A percentile compares a stretch with the other conserved stretches of the same genome.
Evolutionary conservation across 1,140 invertebrate genomes (phyloP).

Genomic region (Trialeurodes vaporariorum): DNA sequence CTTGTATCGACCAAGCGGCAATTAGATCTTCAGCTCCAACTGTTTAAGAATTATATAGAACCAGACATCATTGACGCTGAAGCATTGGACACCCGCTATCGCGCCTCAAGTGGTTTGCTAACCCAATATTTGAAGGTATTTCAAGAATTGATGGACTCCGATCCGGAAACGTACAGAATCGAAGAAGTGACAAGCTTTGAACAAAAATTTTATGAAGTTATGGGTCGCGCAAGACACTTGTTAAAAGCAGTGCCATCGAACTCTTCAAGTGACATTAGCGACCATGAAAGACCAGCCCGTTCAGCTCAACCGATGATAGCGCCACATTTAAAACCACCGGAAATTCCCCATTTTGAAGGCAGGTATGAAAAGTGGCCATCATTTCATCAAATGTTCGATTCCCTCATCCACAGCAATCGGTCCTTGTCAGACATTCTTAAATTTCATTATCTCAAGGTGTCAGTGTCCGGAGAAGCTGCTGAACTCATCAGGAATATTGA

Average conservation of each 20-base stretch:
- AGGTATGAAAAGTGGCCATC: not conserved
- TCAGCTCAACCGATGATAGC: not conserved
- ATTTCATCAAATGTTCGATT: not conserved
- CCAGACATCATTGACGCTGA: not conserved
- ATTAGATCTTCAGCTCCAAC: not conserved
- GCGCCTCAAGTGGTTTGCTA: not conserved
- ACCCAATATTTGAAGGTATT: not conserved
- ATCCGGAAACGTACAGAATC: not conserved
- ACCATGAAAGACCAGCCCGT: not conserved
- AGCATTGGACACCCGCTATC: not conserved
- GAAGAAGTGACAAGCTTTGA: not conserved
- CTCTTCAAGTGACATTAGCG: not conserved
- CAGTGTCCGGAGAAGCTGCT: not conserved
- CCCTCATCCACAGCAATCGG: not conserved
- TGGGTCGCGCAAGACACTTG: not conserved
- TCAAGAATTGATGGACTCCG: not conserved
- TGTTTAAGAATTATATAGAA: not conserved
- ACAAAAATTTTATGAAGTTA: not conserved
- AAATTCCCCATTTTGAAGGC: not conserved
- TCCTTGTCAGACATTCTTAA: not conserved
- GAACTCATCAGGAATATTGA: not conserved
- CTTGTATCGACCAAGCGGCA: not conserved
- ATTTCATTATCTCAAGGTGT: not conserved
- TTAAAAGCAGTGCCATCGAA: not conserved
- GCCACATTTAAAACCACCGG: not conserved